A percentile compares a stretch with the other conserved stretches of the same genome.
These are phyloP conservation scores for Proales similis DNA, from an alignment of 1,140 invertebrate genomes.

Conservation along the genomic window DNA sequence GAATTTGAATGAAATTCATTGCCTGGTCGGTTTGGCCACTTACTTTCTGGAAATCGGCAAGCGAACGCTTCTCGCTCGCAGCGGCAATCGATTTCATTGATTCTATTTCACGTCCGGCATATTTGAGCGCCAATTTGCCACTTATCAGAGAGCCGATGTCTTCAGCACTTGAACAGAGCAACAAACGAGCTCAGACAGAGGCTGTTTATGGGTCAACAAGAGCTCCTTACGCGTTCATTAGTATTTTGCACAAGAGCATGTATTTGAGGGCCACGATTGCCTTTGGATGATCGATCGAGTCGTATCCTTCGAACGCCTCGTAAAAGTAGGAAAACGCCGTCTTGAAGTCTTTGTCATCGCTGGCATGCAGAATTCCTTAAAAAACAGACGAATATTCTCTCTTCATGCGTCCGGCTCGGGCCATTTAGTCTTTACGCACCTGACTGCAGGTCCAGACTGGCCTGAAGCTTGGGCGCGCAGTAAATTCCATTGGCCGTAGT, in stretches of 20 bases:
- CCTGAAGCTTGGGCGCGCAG: slow-evolving; percentile 94
- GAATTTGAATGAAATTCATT: not conserved
- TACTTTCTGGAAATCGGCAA: slow-evolving; percentile 91
- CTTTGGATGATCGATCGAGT: slow-evolving; percentile 72
- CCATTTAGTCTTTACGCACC: too few relatives aligned
- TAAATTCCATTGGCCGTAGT: slow-evolving; percentile 99
- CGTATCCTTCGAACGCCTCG: slow-evolving; percentile 98
- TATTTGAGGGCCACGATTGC: slow-evolving; percentile 91
- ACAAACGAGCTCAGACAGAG: not conserved
- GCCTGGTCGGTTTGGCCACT: slow-evolving; percentile 31
- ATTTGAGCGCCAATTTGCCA: slow-evolving; percentile 91
- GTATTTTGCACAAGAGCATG: slow-evolving; percentile 97
- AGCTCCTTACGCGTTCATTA: slow-evolving; percentile 68
- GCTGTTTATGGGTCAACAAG: not conserved
- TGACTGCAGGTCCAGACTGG: slow-evolving; percentile 89
- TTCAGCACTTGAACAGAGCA: slow-evolving; percentile 62
- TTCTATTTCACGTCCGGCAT: slow-evolving; percentile 86
- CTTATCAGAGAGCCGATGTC: slow-evolving; percentile 90
- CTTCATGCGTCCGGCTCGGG: not conserved
- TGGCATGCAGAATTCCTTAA: slow-evolving; percentile 85
- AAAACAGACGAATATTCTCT: slow-evolving; percentile 20
- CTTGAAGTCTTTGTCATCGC: slow-evolving; percentile 98
- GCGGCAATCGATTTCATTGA: slow-evolving; percentile 94
- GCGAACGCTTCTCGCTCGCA: slow-evolving; percentile 86
- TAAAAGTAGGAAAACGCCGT: slow-evolving; percentile 99